Evolutionary conservation across 1,140 invertebrate species (phyloP), one percentile per base, ranked within the genome.

Genomic region (Lasioglossum baleicum): DNA sequence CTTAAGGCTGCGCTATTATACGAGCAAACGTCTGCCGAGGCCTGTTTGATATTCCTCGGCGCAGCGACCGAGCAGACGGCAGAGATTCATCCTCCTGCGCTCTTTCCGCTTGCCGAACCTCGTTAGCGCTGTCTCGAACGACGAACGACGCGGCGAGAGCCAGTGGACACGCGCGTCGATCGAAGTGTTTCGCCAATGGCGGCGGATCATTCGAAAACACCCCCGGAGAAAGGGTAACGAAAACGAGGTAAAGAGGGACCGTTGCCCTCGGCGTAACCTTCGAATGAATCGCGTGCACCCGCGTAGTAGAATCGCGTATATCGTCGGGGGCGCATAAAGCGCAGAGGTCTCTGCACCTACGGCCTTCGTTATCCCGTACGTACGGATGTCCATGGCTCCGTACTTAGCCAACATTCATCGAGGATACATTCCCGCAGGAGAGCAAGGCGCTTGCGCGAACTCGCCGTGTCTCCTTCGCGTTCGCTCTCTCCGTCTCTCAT

Each of bases 301-400:
- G 51, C 51, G 51, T 53, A 53, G 51, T 53, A 53, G 51, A 20
- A 7, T 8, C 60, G 60, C 26, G 26, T 63, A 13, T 31, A 63
- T 48, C 20, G 35, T 31, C 6, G 61, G 11, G 0, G 5, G 60
- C 17, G 65, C n/a, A 17, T 51, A 1, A 2, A 61, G 0, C 15
- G 60, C 26, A 26, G 76, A 78, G 84, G 84, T 85, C 84, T 51
- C 80, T 79, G 80, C 71, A 84, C 80, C 51, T 71, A 48, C 80
- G 84, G 80, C 80, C 80, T 85, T 86, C 84, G 83, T 82, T 85
- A 81, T 65, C 74, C 60, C 74, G 73, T 81, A 77, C 79, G 68
- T 72, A 58, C 75, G 64, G 67, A 65, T 69, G 48, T 76, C 56
- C 53, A 66, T 72, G 77, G 67, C 26, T 74, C 73, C 42, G 66